Percentiles rank a stretch among this genome's conserved stretches.
Conservation (phyloP, 37 sponge, comb jelly and placozoan species). For the Haliclona indistincta region DNA sequence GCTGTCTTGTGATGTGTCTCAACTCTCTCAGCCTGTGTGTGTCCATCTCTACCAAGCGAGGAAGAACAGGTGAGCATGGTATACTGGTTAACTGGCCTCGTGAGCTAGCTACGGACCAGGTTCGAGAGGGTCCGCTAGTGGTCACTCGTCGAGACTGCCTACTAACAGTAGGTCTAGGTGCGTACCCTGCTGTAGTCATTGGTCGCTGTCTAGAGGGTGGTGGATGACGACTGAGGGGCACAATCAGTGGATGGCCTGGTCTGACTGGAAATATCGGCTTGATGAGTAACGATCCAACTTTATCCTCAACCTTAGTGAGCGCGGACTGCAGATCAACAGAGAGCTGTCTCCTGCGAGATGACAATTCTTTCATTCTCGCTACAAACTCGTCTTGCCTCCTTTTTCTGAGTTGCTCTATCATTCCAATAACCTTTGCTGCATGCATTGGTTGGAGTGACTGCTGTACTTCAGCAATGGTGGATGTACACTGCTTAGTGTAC, state of each 20-base stretch:
- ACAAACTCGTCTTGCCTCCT: constrained; percentile 10
- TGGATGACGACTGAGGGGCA: constrained; percentile 1
- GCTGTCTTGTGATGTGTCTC: not conserved
- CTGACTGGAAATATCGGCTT: constrained; percentile 47
- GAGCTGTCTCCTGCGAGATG: constrained; percentile 17
- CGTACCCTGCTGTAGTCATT: not conserved
- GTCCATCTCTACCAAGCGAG: constrained; percentile 35
- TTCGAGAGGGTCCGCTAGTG: not conserved
- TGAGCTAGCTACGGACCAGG: constrained; percentile 13
- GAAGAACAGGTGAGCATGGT: not conserved
- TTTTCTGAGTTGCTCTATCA: constrained; percentile 1
- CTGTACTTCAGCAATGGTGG: not conserved
- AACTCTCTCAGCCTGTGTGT: constrained; percentile 3
- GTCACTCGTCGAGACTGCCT: not conserved
- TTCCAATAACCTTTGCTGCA: not conserved
- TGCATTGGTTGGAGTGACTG: not conserved
- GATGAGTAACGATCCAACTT: constrained; percentile 42
- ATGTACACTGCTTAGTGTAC: not conserved
- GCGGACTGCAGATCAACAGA: constrained; percentile 31
- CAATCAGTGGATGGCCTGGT: constrained; percentile 10
- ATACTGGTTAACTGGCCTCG: not conserved
- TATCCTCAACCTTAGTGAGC: constrained; percentile 35
- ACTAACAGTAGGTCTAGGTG: not conserved
- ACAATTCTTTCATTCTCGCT: constrained; percentile 20
- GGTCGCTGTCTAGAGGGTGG: not conserved